These are phyloP conservation scores for Carcharodon carcharias DNA, from an alignment of 2,797 vertebrate species.

Conservation along the genomic window DNA sequence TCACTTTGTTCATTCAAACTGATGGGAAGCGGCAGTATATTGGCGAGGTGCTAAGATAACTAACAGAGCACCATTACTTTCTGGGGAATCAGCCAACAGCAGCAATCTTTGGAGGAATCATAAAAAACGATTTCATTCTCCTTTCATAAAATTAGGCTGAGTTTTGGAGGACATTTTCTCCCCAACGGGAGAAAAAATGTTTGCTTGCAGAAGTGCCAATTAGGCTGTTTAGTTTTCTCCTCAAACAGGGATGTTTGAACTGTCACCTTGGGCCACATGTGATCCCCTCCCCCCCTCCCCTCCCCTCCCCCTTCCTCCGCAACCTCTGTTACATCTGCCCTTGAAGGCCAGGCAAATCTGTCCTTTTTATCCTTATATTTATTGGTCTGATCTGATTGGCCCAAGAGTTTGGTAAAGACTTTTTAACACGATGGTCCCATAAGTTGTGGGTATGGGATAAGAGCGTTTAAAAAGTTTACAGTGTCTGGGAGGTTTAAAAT, in stretches of 20 bases:
- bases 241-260: background rate
- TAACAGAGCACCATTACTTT: background rate
- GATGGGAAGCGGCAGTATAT: background rate
- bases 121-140: background rate
- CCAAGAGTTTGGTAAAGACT: background rate
- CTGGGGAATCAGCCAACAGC: background rate
- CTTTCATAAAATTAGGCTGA: conserved; percentile 19
- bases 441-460: background rate
- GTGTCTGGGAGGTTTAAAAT: background rate
- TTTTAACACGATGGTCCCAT: background rate
- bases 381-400: background rate
- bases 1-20: conserved; percentile 15
- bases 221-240: background rate
- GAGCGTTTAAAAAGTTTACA: background rate
- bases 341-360: background rate
- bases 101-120: conserved; percentile 27
- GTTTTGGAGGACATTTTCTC: conserved; percentile 17
- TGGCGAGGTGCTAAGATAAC: conserved; percentile 2
- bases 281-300: background rate
- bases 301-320: background rate
- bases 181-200: background rate
- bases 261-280: background rate
- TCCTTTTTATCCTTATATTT: background rate
- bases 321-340: no score
- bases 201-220: background rate